A percentile compares a stretch with the other conserved stretches of the same genome.
Conservation (phyloP, 2,888 invertebrate species). For the Merodon equestris region DNA sequence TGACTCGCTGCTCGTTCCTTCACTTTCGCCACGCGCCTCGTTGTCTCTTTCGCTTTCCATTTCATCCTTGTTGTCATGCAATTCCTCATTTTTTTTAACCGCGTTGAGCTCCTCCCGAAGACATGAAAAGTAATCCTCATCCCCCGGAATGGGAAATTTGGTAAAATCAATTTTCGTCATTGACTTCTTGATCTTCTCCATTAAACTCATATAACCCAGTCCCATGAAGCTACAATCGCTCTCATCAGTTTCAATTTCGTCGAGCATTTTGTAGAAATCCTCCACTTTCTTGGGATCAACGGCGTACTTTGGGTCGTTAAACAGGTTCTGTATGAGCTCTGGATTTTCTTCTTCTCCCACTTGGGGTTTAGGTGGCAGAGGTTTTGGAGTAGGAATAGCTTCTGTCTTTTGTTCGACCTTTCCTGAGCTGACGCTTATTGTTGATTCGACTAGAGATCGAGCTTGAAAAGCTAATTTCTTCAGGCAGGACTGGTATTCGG, state of each 20-base stretch:
- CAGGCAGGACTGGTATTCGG: conserved; percentile 79
- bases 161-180: conserved; percentile 72
- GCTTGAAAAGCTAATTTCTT: conserved; percentile 83
- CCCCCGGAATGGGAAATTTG: conserved; percentile 28
- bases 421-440: conserved; percentile 71
- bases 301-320: conserved; percentile 77
- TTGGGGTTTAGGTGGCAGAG: conserved; percentile 16
- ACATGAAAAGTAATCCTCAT: neutral
- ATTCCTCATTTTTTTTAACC: no score
- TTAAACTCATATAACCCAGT: conserved; percentile 84
- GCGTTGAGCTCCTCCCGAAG: conserved; percentile 28
- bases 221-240: conserved; percentile 75
- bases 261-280: conserved; percentile 77
- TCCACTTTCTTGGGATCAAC: conserved; percentile 78
- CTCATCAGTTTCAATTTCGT: conserved; percentile 78
- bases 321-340: conserved; percentile 71
- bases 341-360: conserved; percentile 39
- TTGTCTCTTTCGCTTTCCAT: neutral
- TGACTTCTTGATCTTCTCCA: conserved; percentile 84
- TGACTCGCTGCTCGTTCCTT: neutral
- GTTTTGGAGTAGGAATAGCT: conserved; percentile 23
- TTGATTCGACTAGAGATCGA: conserved; percentile 81
- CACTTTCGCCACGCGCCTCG: neutral
- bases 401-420: conserved; percentile 6
- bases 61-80: neutral